These are phyloP conservation scores for Acrobasis repandana DNA, from an alignment of 2,888 invertebrate species.

Conservation along the genomic window DNA sequence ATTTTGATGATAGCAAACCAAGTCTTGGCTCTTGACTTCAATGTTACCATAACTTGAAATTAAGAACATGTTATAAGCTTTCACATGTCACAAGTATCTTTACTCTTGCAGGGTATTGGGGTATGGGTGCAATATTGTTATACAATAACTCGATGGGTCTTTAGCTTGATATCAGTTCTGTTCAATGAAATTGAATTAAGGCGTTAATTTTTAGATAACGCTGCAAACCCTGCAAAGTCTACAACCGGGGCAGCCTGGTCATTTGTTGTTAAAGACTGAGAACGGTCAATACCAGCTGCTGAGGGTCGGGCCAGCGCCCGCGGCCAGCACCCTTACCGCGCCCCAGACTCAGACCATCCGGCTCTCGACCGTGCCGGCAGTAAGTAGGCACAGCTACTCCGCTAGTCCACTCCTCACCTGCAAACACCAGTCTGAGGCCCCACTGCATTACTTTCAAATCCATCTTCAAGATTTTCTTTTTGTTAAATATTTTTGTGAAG, in stretches of 20 bases:
- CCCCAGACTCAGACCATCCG: slow-evolving; percentile 89
- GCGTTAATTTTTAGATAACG: slow-evolving; percentile 88
- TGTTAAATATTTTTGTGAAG: neutral
- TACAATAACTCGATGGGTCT: neutral
- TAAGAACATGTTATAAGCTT: neutral
- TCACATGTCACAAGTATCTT: neutral
- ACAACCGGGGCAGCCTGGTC: slow-evolving; percentile 94
- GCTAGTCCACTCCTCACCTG: slow-evolving; percentile 45
- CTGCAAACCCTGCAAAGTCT: slow-evolving; percentile 93
- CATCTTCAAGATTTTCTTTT: neutral
- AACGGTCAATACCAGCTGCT: slow-evolving; percentile 97
- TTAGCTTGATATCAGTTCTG: slow-evolving; percentile 33
- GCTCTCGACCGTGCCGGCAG: slow-evolving; percentile 93
- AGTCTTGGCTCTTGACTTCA: too few relatives aligned
- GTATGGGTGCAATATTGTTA: neutral
- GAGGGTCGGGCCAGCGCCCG: slow-evolving; percentile 92
- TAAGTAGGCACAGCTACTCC: slow-evolving; percentile 87
- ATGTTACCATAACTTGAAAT: too few relatives aligned
- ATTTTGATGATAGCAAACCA: too few relatives aligned
- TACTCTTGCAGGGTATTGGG: neutral
- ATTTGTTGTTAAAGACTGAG: slow-evolving; percentile 96
- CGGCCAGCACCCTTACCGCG: slow-evolving; percentile 81
- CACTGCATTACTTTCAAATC: neutral
- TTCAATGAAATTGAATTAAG: slow-evolving; percentile 62
- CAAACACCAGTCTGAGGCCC: slow-evolving; percentile 26